Conservation (phyloP, 2,797 vertebrate species). For the Labeo calbasu region DNA sequence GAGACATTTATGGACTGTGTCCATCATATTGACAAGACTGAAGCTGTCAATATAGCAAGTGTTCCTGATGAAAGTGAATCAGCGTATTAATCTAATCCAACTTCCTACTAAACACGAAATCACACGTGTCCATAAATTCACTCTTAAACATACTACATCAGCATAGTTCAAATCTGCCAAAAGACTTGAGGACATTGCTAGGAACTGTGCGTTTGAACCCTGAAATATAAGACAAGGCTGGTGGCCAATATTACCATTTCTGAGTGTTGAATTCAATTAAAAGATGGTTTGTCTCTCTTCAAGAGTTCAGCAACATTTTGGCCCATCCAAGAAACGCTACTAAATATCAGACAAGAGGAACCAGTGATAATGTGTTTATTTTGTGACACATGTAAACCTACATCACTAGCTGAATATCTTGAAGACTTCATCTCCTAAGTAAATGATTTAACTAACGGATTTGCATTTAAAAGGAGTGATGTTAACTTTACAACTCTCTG, state of each 20-base stretch:
- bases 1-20: neutral
- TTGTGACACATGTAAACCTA: constrained; percentile 14
- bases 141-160: neutral
- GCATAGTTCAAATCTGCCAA: neutral
- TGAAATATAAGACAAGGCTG: neutral
- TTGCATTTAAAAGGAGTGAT: neutral
- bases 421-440: neutral
- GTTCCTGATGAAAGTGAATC: neutral
- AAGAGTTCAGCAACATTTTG: constrained; percentile 5
- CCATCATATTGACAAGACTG: neutral
- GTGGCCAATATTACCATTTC: constrained; percentile 3
- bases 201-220: neutral
- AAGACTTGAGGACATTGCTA: neutral
- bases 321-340: neutral
- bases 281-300: neutral
- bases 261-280: neutral
- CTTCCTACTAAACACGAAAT: constrained; percentile 3
- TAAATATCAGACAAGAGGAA: neutral
- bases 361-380: constrained; percentile 12
- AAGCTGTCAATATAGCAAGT: neutral
- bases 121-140: neutral
- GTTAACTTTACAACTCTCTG: neutral
- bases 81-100: neutral
- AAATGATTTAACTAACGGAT: neutral
- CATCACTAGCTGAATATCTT: neutral